Percentiles rank a stretch among this genome's conserved stretches.
Evolutionary conservation across 2,888 invertebrate species (phyloP).

Genomic region (Athalia circularis): DNA sequence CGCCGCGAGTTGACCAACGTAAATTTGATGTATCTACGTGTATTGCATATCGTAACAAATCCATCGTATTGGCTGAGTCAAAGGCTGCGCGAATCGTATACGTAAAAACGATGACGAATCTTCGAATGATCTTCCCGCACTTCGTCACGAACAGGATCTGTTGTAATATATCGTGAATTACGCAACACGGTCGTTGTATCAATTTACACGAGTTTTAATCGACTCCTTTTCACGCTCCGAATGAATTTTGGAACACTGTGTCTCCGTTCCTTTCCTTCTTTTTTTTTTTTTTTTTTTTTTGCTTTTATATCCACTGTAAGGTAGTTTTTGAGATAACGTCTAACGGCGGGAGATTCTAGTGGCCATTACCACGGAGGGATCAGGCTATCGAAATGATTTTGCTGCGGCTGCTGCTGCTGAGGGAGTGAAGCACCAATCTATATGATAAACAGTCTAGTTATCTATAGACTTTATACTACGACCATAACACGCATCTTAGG

Average conservation of each 20-base stretch:
- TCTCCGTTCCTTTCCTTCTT: too few species aligned
- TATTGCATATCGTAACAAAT: background rate
- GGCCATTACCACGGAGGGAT: conserved; percentile 47
- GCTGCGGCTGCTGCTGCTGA: conserved; percentile 11
- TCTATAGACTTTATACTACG: conserved; percentile 31
- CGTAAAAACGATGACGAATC: conserved; percentile 28
- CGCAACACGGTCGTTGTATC: background rate
- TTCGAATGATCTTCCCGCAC: background rate
- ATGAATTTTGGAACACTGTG: too few species aligned
- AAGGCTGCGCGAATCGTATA: background rate
- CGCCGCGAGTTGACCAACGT: background rate
- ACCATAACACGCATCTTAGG: background rate
- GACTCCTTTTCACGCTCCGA: background rate
- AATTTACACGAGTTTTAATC: conserved; percentile 15
- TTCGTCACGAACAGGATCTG: conserved; percentile 16
- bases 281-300: background rate
- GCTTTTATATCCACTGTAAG: background rate
- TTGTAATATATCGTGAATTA: background rate
- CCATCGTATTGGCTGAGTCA: too few species aligned
- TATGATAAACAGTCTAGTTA: conserved; percentile 70
- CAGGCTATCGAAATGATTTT: too few species aligned
- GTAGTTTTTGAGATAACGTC: conserved; percentile 6
- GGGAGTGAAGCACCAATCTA: conserved; percentile 63
- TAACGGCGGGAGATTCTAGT: conserved; percentile 23
- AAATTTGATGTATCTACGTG: background rate